Base-by-base conservation (phyloP, 2,888 invertebrate species). In the Halictus quadricinctus region DNA sequence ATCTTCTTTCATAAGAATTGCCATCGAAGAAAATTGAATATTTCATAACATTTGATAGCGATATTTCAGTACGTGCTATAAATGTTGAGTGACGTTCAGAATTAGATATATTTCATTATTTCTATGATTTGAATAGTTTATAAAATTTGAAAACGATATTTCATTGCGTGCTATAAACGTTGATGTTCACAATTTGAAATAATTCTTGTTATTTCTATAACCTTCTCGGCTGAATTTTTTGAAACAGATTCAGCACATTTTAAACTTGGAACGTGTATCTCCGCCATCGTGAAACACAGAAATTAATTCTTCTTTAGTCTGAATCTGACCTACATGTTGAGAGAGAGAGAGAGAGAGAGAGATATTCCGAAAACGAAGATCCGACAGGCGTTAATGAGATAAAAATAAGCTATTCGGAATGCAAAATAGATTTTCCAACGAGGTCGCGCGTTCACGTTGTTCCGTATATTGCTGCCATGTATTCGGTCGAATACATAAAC, bases 181-280 rank as follows among this genome's bases (percentile, higher is more conserved):
- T 18, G 29, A 41, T 4, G 21, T 41, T 69, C 69, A 0, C 4
- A 69, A 69, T 21, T 41, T 5, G 3, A 21, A 69, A 69, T 18
- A 21, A 1, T 69, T 69, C 36, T 29, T 2, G 12, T 21, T 69
- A 41, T 41, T 41, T 69, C 69, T 2, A 69, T 21, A n/a, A n/a
- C n/a, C 29, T 29, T 29, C 29, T 29, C 29, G 29, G 29, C 29
- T 29, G 21, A 21, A 36, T 10, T 12, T 69, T 12, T 69, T 21
- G 69, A 69, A 69, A 41, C 21, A 69, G 69, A 76, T n/a, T 15
- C 10, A 7, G 58, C 72, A 41, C 10, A 4, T 41, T 80, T 80
- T 83, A 83, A 79, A 81, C 73, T 87, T 36, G 72, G 48, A 66
- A 36, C 78, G 50, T 41, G 54, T 21, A 69, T 75, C 54, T 64